phyloP scores from a whole-genome alignment of 2,113 vertebrate species.

The Carassius gibelio region DNA sequence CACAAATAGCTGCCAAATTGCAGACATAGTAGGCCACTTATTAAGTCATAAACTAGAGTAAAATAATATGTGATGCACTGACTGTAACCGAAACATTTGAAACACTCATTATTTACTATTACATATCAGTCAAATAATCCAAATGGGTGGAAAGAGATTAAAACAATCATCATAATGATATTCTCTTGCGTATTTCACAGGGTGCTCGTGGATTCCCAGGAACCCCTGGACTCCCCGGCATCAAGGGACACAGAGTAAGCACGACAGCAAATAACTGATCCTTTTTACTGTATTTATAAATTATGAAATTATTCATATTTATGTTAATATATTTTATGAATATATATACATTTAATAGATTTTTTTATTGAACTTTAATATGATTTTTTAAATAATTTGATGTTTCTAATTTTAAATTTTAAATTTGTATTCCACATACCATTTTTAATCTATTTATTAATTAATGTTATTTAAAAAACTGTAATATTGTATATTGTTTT shows the following conservation, averaged over 20 bases:
- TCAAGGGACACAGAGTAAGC: constrained; percentile 99
- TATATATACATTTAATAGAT: no score
- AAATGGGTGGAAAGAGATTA: background rate
- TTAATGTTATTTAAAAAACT: background rate
- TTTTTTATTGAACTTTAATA: background rate
- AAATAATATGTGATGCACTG: no score
- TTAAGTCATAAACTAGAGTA: no score
- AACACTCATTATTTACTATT: background rate
- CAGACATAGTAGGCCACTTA: no score
- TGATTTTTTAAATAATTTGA: background rate
- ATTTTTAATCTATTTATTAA: no score
- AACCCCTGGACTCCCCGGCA: constrained; percentile 94
- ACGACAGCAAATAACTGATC: background rate
- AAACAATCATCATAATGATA: background rate
- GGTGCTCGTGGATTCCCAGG: constrained; percentile 95
- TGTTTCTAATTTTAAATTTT: no score
- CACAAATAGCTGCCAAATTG: no score
- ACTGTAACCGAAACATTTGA: no score
- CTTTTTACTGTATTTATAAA: background rate
- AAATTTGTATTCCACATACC: no score
- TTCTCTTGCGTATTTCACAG: constrained; percentile 66
- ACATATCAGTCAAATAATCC: no score
- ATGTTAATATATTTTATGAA: no score
- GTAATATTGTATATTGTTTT: no score
- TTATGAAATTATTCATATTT: background rate